Base-by-base conservation (phyloP, 2,113 vertebrate species). In the Delphinapterus leucas region DNA sequence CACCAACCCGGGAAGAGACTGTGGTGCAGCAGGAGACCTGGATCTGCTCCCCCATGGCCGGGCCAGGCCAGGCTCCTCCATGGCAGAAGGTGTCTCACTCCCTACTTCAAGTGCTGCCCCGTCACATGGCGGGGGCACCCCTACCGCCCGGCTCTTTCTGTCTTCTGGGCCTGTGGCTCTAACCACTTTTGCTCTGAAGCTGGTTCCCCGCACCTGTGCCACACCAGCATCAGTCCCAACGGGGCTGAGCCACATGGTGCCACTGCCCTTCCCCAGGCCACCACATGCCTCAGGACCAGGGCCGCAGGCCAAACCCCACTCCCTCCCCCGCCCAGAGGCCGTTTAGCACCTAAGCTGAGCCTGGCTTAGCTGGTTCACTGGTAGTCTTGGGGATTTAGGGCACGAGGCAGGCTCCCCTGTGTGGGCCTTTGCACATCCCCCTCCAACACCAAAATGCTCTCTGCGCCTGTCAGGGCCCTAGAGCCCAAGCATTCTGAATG, bases 181-280 rank as follows among this genome's bases (percentile, higher is more conserved):
- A 67, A 20, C 38, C 21, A 23, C 8, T 20, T 68, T 10, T 74
- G 36, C 44, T 58, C 60, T n/a, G 67, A 58, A 63, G n/a, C 53
- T 0, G 6, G 1, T 2, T 3, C 60, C 60, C 14, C 3, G 60
- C 8, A 6, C 10, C 55, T 58, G 55, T 58, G 55, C 1, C 4
- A 2, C 14, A 13, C 23, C 60, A 44, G 12, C 6, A 9, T 38
- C 36, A 55, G 44, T 21, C 12, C 41, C 38, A 11, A 2, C 0
- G 7, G 9, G 61, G 23, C 84, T 13, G 33, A 36, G 61, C 68
- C 60, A 3, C 0, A 0, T 5, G 20, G n/a, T 36, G 18, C 41
- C 38, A 23, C 23, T 3, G 7, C 28, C 74, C 3, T 0, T 2
- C n/a, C 28, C 44, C 8, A 0, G 36, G 33, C 79, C 12, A 41